Evolutionary conservation across 2,113 vertebrate species (phyloP).

Genomic region (Neolamprologus devosi): DNA sequence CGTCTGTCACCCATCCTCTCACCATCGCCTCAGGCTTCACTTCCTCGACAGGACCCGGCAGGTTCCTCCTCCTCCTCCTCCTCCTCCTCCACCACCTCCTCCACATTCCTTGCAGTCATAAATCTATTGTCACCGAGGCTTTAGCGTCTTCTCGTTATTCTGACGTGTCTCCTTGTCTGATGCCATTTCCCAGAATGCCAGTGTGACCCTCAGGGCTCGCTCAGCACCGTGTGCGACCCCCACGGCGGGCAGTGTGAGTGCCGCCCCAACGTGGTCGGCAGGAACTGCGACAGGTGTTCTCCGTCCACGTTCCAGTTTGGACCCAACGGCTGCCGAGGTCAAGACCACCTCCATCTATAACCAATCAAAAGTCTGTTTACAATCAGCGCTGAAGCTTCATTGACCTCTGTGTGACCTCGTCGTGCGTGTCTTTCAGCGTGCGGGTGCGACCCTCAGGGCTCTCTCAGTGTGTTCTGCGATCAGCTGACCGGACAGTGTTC

Average conservation of each 20-base stretch:
- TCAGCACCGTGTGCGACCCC: slow-evolving; percentile 88
- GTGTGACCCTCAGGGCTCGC: slow-evolving; percentile 90
- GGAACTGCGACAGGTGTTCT: slow-evolving; percentile 83
- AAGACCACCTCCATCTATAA: background rate
- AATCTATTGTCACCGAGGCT: background rate
- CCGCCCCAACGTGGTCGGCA: slow-evolving; percentile 84
- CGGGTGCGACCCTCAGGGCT: slow-evolving; percentile 82
- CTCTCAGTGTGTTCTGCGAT: slow-evolving; percentile 77
- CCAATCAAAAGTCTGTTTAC: background rate
- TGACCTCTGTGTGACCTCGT: background rate
- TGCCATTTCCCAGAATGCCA: slow-evolving; percentile 77
- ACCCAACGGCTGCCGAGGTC: slow-evolving; percentile 84
- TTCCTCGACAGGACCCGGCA: background rate
- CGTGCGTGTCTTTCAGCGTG: slow-evolving; percentile 69
- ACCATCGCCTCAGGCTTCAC: background rate
- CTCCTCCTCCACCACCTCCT: background rate
- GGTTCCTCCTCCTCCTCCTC: background rate
- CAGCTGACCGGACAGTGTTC: slow-evolving; percentile 82
- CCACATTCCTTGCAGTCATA: background rate
- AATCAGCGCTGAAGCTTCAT: background rate
- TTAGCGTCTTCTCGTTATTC: background rate
- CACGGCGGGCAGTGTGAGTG: slow-evolving; percentile 91
- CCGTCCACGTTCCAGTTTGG: slow-evolving; percentile 90
- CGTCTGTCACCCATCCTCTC: background rate
- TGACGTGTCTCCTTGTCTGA: background rate